Evolutionary conservation across 2,113 vertebrate species (phyloP), one percentile per base, ranked within the genome.

Genomic region (Chlorodrepanis virens): DNA sequence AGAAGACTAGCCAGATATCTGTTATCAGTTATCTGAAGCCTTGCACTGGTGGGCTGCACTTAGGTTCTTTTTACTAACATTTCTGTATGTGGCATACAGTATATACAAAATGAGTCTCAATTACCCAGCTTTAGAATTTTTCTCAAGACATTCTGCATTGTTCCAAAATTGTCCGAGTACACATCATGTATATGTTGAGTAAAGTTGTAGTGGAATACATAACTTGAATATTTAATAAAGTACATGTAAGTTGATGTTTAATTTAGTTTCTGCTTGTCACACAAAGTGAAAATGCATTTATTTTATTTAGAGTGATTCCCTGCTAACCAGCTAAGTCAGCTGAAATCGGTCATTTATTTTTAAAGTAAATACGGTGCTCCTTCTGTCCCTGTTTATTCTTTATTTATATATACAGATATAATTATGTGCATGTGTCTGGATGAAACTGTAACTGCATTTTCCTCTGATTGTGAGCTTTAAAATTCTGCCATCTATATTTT

Each of bases 401-500:
- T 92, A 78, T 81, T 85, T 89, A 82, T 79, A 74, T 52, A 54
- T 42, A 47, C n/a, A 78, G 45, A 67, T 33, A 83, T 28, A 92
- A 77, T 95, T 77, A 89, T 63, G 28, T 5, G 3, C 56, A 59
- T 53, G 23, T 70, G 42, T 75, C 52, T 74, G 83, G 54, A 63
- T 86, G 65, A 95, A 96, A 56, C 33, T 31, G 20, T 64, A 70
- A 21, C 50, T 49, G 16, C 19, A 54, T 94, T 96, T 89, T 95
- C 25, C 56, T 93, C 10, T 60, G 61, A 81, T 56, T 91, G 29
- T 77, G 89, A 89, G 44, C 24, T 96, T 89, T 91, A 93, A 77
- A 57, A 84, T 91, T 82, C 81, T 96, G 54, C 70, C 71, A 81
- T 94, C 89, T 89, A 50, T 87, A 72, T 89, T 97, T 97, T 87